A percentile compares a stretch with the other conserved stretches of the same genome.
These are phyloP conservation scores for Orycteropus afer DNA, from an alignment of 2,113 vertebrate species.

Conservation along the genomic window DNA sequence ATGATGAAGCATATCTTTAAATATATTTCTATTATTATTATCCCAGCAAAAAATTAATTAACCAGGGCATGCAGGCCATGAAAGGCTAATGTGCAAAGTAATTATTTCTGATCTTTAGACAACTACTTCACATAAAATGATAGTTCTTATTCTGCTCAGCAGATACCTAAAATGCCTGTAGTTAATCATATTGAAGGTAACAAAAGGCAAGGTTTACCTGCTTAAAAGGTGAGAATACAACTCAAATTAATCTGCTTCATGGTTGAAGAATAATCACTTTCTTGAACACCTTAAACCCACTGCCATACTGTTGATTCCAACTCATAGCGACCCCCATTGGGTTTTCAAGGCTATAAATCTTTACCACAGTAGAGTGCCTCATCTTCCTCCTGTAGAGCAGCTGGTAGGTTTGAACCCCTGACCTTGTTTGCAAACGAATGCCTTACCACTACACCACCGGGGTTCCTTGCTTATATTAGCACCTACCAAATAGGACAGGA, in stretches of 20 bases:
- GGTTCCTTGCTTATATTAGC: constrained; percentile 63
- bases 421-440: too few species aligned
- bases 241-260: constrained; percentile 75
- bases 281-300: too few species aligned
- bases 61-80: constrained; percentile 86
- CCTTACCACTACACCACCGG: too few species aligned
- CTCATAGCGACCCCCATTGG: too few species aligned
- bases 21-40: constrained; percentile 91
- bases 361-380: too few species aligned
- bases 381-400: too few species aligned
- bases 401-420: too few species aligned
- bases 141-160: constrained; percentile 87
- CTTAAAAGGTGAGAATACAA: constrained; percentile 78
- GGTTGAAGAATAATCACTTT: constrained; percentile 69
- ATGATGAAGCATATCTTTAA: constrained; percentile 87
- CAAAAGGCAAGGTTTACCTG: constrained; percentile 77
- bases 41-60: constrained; percentile 91
- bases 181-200: constrained; percentile 85
- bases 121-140: constrained; percentile 86
- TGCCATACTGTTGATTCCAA: too few species aligned
- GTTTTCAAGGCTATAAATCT: too few species aligned
- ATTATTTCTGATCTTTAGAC: constrained; percentile 90
- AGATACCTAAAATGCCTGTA: constrained; percentile 84
- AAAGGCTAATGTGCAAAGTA: constrained; percentile 89
- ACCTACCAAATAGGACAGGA: constrained; percentile 57